Conservation (phyloP, 2,888 invertebrate species). For the Pristionchus fissidentatus region DNA sequence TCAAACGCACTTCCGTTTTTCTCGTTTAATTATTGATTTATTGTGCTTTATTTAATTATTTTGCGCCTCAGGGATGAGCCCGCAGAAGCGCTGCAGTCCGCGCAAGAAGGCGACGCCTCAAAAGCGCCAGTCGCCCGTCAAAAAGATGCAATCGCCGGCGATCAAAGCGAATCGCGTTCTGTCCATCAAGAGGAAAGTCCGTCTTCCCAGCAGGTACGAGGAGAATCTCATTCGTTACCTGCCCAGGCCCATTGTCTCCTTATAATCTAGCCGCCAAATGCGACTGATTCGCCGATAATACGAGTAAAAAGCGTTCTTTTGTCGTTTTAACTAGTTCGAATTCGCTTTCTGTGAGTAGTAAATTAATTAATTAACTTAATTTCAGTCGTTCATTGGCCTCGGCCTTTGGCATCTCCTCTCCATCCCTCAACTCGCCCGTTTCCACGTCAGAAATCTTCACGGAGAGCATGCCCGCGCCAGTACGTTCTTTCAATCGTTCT, state of each 20-base stretch:
- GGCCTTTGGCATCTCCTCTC: constrained; percentile 25
- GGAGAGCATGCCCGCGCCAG: constrained; percentile 43
- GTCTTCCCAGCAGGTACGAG: constrained; percentile 14
- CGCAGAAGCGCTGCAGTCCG: constrained; percentile 32
- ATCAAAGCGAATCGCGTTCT: not conserved
- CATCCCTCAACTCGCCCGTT: constrained; percentile 17
- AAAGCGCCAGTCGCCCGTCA: constrained; percentile 19
- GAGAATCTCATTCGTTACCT: too few species aligned
- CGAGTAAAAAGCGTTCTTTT: too few species aligned
- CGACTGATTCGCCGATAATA: too few species aligned
- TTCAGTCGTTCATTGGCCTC: constrained; percentile 18
- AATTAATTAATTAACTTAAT: not conserved
- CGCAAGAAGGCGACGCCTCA: constrained; percentile 38
- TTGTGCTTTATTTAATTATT: not conserved
- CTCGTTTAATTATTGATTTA: not conserved
- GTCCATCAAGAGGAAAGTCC: constrained; percentile 26
- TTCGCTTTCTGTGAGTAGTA: not conserved
- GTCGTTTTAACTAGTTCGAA: too few species aligned
- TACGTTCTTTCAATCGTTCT: not conserved
- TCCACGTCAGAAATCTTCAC: constrained; percentile 24
- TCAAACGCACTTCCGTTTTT: not conserved
- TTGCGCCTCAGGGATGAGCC: not conserved
- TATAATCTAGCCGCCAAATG: too few species aligned
- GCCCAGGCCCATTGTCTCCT: too few species aligned
- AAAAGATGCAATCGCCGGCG: constrained; percentile 22